A percentile compares a stretch with the other conserved stretches of the same genome.
phyloP scores from a whole-genome alignment of 2,113 vertebrate genomes.

The Morone chrysops region DNA sequence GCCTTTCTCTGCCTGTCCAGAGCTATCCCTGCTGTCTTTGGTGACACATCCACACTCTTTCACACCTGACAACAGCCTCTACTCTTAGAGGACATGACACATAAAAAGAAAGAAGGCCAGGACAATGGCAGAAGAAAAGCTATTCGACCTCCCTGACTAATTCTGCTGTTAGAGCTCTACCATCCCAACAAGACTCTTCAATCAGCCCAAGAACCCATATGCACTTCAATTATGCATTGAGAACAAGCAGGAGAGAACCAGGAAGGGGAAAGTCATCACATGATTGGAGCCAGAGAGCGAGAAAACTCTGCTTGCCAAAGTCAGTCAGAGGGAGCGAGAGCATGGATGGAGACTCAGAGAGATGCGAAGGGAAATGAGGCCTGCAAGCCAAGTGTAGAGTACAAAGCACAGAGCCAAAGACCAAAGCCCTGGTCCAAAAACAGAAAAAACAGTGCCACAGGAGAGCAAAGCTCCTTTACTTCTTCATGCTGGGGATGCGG shows the following conservation, averaged over 20 bases:
- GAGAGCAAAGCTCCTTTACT: conserved; percentile 59
- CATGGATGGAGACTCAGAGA: conserved; percentile 8
- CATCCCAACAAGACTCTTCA: conserved; percentile 72
- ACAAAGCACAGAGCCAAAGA: conserved; percentile 50
- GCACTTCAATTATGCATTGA: conserved; percentile 77
- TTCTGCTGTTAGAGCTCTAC: conserved; percentile 63
- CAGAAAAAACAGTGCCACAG: conserved; percentile 42
- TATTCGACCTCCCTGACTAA: conserved; percentile 65
- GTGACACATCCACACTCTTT: conserved; percentile 55
- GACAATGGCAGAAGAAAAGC: conserved; percentile 32
- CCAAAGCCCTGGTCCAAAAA: conserved; percentile 51
- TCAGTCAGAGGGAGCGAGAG: conserved; percentile 34
- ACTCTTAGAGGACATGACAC: conserved; percentile 24
- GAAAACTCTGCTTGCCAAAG: conserved; percentile 30
- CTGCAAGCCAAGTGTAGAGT: conserved; percentile 33
- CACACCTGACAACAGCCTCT: conserved; percentile 63
- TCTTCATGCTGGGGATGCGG: conserved; percentile 42
- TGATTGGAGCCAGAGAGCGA: conserved; percentile 41
- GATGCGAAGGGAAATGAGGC: conserved; percentile 23
- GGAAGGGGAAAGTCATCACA: conserved; percentile 40
- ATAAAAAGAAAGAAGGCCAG: conserved; percentile 18
- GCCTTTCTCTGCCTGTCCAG: conserved; percentile 61
- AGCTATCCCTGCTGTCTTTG: conserved; percentile 37
- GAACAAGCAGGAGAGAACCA: conserved; percentile 61
- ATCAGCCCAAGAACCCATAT: conserved; percentile 64